Base-by-base conservation (phyloP, 2,888 invertebrate genomes). In the Heliconius erato region DNA sequence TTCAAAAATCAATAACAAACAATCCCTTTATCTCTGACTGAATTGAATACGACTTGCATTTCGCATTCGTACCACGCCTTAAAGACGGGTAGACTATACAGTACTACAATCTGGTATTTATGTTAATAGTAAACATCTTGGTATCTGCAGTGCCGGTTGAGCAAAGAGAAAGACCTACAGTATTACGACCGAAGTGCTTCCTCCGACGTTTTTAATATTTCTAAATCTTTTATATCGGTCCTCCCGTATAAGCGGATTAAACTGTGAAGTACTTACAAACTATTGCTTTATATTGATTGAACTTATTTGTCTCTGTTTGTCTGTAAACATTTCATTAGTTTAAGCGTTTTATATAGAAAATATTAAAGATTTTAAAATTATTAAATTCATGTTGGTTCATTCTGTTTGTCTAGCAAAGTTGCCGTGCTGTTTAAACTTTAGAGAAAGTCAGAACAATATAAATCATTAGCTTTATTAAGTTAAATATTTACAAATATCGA, bases 71-170 rank as follows among this genome's bases (percentile, higher is more conserved):
- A 82, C 59, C 80, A 83, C 84, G 87, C 54, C 44, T 76, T 87
- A 85, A 40, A 83, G 87, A 88, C 87, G 87, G 87, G 87, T 86
- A 88, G 86, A 87, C 86, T 88, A 86, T 87, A 85, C 86, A 84
- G 83, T 86, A 86, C 87, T 87, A 87, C 87, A 84, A 86, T 83
- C 86, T 87, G 83, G 87, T 89, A 90, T 90, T 90, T 90, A 90
- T 90, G 89, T 88, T 88, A 90, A 90, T 90, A 88, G 87, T 88
- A 87, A 88, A 87, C 88, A 88, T 87, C 87, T 86, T 85, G 65
- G 86, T 87, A 87, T 87, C 86, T 86, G 87, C 84, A 86, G 80
- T 83, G 85, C 87, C 86, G 87, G 87, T 86, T 86, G 85, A 84
- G 84, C 86, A 84, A 84, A 86, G 84, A 85, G 80, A 79, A 83